Evolutionary conservation across 2,113 vertebrate genomes (phyloP).

Genomic region (Trogon melanurus): DNA sequence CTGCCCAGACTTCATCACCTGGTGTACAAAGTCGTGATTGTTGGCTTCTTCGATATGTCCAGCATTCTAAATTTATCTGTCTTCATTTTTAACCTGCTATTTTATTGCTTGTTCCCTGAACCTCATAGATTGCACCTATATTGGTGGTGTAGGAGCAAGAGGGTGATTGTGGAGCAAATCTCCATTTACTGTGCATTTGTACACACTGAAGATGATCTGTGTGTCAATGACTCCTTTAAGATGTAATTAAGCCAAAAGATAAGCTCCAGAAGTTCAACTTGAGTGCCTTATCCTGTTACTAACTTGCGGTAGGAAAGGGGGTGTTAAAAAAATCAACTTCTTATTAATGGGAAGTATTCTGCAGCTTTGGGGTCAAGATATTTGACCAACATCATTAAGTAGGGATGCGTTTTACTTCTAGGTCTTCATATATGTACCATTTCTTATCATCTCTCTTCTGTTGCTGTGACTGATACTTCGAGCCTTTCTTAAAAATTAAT

Average conservation of each 20-base stretch:
- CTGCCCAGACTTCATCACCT: background rate
- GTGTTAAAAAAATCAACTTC: background rate
- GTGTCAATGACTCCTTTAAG: background rate
- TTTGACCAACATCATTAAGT: background rate
- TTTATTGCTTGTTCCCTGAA: background rate
- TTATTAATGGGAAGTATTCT: background rate
- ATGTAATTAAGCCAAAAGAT: background rate
- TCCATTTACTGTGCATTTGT: background rate
- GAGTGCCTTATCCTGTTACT: background rate
- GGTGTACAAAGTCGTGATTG: background rate
- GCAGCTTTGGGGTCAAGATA: background rate
- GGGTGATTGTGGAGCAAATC: background rate
- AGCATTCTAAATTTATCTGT: background rate
- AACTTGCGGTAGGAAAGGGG: background rate
- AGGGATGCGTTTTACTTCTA: background rate
- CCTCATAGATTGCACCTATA: background rate
- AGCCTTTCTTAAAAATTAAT: background rate
- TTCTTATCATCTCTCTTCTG: background rate
- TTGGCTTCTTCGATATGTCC: background rate
- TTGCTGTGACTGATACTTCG: background rate
- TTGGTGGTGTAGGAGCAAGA: background rate
- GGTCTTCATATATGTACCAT: background rate
- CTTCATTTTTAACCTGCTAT: background rate
- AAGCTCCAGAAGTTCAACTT: background rate
- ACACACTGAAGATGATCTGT: background rate